Evolutionary conservation across 1,140 invertebrate species (phyloP), one percentile per base, ranked within the genome.

Genomic region (Brachionus manjavacas): DNA sequence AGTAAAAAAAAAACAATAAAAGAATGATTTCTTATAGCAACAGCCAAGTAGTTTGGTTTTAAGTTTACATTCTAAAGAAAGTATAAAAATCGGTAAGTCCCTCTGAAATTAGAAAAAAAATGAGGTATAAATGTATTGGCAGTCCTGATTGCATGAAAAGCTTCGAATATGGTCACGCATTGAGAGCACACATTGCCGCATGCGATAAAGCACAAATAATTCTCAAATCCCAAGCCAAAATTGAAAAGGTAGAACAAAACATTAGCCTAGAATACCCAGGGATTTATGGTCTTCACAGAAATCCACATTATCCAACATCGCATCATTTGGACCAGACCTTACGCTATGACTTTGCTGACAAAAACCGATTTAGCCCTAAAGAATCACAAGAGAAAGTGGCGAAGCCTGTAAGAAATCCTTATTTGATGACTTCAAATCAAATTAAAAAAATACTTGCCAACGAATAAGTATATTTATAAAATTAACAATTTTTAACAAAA

Each of bases 91-190:
- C 46, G n/a, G 23, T 23, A 64, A 55, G 52, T 25, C 20, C 16
- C 20, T 76, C n/a, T 25, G 25, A 49, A 25, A 28, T 25, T 39
- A 43, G 31, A 60, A 60, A 35, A 35, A 35, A 6, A 35, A 81
- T 81, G 79, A 41, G 52, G 60, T 81, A 81, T 46, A 81, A 81
- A 46, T 81, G 79, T 68, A 68, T 81, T 81, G 79, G 79, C 4
- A 81, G 52, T 35, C 79, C 79, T 3, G 8, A 81, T 43, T 81
- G 79, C 20, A 81, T 81, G 52, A 81, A 81, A 81, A 81, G 49
- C 16, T 81, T 81, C 20, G 79, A 81, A 14, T 68, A 68, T 41
- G 79, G 79, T 25, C 79, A 81, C 16, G 79, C 79, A 43, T 60
- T 81, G 39, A 12, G 79, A 28, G 79, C 79, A 23, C 79, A 81